Conservation (phyloP, 1,140 invertebrate genomes). For the Chionoecetes opilio region DNA sequence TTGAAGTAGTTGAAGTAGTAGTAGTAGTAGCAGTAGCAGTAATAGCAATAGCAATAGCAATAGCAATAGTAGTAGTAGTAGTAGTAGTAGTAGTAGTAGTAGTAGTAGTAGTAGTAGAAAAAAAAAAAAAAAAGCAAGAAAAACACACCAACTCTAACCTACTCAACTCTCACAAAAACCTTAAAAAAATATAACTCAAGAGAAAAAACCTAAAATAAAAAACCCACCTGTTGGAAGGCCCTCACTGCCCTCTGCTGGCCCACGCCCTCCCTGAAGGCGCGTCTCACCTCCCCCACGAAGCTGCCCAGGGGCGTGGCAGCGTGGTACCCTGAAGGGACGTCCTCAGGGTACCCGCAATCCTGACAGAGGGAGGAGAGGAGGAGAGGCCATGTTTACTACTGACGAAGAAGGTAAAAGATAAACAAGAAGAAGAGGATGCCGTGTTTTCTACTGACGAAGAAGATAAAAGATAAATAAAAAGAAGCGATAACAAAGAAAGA, state of each 20-base stretch:
- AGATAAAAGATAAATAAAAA: no score
- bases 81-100: no score
- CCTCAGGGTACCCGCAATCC: constrained; percentile 78
- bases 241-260: constrained; percentile 55
- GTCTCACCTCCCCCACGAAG: constrained; percentile 74
- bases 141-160: no score
- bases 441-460: no score
- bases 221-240: constrained; percentile 64
- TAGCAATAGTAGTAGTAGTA: no score
- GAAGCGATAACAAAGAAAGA: neutral
- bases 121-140: no score
- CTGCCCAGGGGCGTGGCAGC: constrained; percentile 72
- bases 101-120: no score
- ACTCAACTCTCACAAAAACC: no score
- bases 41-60: no score
- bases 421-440: neutral
- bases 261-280: constrained; percentile 73
- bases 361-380: neutral
- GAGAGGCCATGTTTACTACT: neutral
- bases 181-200: no score
- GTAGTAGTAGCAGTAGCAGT: no score
- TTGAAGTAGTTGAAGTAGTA: no score
- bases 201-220: neutral
- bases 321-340: constrained; percentile 52
- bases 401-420: neutral